Evolutionary conservation across 2,113 vertebrate species (phyloP).

Genomic region (Naja naja): DNA sequence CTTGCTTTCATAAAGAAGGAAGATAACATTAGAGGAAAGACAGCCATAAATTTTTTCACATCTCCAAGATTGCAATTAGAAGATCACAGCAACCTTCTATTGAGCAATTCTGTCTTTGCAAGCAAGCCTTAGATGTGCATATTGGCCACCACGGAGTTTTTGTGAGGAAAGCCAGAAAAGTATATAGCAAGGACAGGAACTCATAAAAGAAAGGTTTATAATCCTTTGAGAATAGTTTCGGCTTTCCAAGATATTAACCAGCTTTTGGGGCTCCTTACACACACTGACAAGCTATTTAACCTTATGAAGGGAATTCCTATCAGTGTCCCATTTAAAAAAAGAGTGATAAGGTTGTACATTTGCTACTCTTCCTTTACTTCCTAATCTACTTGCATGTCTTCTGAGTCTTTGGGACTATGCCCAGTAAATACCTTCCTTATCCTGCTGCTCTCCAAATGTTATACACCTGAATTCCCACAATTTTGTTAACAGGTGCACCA

Average conservation of each 20-base stretch:
- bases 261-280: neutral
- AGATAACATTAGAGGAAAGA: neutral
- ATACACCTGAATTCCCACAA: neutral
- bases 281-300: neutral
- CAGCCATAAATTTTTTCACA: neutral
- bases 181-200: neutral
- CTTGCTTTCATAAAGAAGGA: neutral
- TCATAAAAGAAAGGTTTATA: neutral
- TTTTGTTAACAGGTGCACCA: neutral
- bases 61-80: neutral
- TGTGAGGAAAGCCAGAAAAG: neutral
- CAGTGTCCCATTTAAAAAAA: neutral
- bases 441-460: neutral
- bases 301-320: neutral
- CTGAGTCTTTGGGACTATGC: neutral
- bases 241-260: neutral
- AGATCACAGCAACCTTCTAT: neutral
- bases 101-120: neutral
- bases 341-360: neutral
- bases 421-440: neutral
- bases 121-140: neutral
- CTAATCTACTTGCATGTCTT: neutral
- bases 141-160: neutral
- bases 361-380: neutral
- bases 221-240: neutral